phyloP scores from a whole-genome alignment of 2,113 vertebrate genomes.

The Pampusana beccarii region DNA sequence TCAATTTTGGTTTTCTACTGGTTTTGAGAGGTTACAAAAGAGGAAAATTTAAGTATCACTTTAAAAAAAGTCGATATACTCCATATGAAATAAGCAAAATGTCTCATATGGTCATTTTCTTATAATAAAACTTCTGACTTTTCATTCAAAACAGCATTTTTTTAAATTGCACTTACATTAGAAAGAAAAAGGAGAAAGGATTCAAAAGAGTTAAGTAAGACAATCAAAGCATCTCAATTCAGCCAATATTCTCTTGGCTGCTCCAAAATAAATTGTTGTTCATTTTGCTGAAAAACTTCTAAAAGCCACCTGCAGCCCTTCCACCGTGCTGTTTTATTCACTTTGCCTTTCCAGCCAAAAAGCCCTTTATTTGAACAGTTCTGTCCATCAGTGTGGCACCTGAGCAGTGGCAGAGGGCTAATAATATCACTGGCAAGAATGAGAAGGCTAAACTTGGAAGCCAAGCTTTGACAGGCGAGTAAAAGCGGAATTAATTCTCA shows the following conservation, averaged over 20 bases:
- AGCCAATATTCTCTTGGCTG: conserved; percentile 12
- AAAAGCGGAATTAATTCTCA: conserved; percentile 4
- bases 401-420: neutral
- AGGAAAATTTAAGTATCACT: neutral
- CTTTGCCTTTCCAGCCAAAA: conserved; percentile 10
- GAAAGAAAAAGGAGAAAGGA: neutral
- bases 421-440: conserved; percentile 24
- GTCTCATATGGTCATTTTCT: neutral
- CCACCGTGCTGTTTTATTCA: conserved; percentile 24
- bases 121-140: neutral
- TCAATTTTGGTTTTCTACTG: neutral
- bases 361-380: conserved; percentile 1
- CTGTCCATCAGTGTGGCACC: conserved; percentile 15
- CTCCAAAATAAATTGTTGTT: conserved; percentile 40
- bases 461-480: neutral
- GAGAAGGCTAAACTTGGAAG: conserved; percentile 7
- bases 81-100: neutral
- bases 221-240: neutral
- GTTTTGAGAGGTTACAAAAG: neutral
- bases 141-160: neutral
- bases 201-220: neutral
- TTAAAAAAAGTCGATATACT: neutral
- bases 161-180: neutral
- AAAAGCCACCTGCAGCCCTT: conserved; percentile 39
- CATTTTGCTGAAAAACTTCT: conserved; percentile 26